Evolutionary conservation across 2,797 vertebrate genomes (phyloP).

Genomic region (Helostoma temminkii): DNA sequence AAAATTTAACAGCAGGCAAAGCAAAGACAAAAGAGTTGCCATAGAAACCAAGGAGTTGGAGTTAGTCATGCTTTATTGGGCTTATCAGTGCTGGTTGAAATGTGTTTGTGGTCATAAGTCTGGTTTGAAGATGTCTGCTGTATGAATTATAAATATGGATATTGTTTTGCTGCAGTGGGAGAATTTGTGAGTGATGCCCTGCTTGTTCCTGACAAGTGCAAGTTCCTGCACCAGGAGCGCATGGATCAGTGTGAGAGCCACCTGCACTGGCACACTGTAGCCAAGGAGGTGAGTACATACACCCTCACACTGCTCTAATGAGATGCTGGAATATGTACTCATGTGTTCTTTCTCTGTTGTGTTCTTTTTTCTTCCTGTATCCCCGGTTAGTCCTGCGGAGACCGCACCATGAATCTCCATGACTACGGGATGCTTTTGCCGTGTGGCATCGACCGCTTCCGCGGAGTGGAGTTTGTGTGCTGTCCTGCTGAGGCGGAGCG

Average conservation of each 20-base stretch:
- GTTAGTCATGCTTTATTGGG: not conserved
- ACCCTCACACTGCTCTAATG: fast-evolving
- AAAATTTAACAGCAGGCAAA: not conserved
- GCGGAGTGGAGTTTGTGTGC: slow-evolving; percentile 98
- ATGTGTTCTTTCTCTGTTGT: no score
- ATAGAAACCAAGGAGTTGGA: slow-evolving; percentile 31
- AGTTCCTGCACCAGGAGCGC: slow-evolving; percentile 97
- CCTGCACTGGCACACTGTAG: slow-evolving; percentile 98
- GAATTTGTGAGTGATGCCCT: slow-evolving; percentile 98
- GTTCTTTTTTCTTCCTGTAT: not conserved
- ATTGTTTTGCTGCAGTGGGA: slow-evolving; percentile 87
- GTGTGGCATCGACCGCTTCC: slow-evolving; percentile 95
- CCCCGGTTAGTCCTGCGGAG: slow-evolving; percentile 92
- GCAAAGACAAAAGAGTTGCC: slow-evolving; percentile 22
- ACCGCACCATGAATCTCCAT: slow-evolving; percentile 95
- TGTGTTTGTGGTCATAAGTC: slow-evolving; percentile 70
- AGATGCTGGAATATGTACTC: fast-evolving
- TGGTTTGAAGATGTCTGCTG: slow-evolving; percentile 54
- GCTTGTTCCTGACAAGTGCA: slow-evolving; percentile 98
- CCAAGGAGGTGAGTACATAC: slow-evolving; percentile 90
- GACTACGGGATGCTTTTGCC: slow-evolving; percentile 98
- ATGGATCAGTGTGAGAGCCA: slow-evolving; percentile 99
- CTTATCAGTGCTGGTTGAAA: not conserved
- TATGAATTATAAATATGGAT: slow-evolving; percentile 70
- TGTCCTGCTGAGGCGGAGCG: slow-evolving; percentile 92